Evolutionary conservation across 2,888 invertebrate species (phyloP).

Genomic region (Calephelis perditalis): DNA sequence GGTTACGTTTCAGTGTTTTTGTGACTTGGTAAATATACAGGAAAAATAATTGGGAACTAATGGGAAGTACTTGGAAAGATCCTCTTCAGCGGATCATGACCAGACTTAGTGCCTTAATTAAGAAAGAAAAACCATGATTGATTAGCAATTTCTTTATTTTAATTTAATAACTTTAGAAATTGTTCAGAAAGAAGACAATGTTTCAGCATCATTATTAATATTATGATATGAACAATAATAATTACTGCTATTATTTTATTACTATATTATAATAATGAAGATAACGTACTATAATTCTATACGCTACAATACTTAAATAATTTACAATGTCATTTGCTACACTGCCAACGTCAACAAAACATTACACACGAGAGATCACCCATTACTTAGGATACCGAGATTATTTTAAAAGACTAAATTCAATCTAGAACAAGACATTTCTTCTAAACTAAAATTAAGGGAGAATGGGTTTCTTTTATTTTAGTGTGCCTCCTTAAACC

Average conservation of each 20-base stretch:
- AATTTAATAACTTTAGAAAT: constrained; percentile 86
- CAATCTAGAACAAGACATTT: too few species aligned
- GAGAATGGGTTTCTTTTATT: too few species aligned
- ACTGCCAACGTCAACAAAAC: constrained; percentile 47
- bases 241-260: constrained; percentile 70
- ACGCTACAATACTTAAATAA: constrained; percentile 53
- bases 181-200: constrained; percentile 86
- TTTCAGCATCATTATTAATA: constrained; percentile 79
- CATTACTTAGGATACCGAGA: constrained; percentile 39
- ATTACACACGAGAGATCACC: constrained; percentile 40
- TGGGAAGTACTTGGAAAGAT: too few species aligned
- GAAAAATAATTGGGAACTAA: too few species aligned
- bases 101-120: not conserved
- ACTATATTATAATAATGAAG: constrained; percentile 68
- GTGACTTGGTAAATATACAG: too few species aligned
- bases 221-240: constrained; percentile 84
- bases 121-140: constrained; percentile 46
- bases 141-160: constrained; percentile 79
- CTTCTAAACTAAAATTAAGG: too few species aligned
- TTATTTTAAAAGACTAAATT: constrained; percentile 36
- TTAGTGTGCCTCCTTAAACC: too few species aligned
- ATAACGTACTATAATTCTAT: constrained; percentile 67
- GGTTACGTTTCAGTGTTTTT: too few species aligned
- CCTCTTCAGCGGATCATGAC: too few species aligned
- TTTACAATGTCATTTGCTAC: constrained; percentile 56